Evolutionary conservation across 2,888 invertebrate species (phyloP).

Genomic region (Idaea biselata): DNA sequence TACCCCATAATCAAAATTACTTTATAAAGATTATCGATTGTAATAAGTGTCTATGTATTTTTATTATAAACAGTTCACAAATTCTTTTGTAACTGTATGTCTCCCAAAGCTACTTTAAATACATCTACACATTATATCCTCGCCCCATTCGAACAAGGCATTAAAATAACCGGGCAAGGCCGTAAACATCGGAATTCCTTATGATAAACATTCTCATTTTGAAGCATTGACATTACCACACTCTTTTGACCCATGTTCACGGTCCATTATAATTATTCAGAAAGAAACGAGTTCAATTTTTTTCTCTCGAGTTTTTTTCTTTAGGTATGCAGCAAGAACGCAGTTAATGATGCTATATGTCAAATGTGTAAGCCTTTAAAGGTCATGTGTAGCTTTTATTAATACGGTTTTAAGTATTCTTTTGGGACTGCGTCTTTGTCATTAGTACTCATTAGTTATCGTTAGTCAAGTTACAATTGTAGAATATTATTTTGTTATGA

Average conservation of each 20-base stretch:
- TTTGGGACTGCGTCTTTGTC: not conserved
- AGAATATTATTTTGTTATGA: not conserved
- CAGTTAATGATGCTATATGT: constrained; percentile 48
- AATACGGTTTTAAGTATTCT: not conserved
- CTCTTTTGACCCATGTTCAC: constrained; percentile 51
- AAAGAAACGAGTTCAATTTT: constrained; percentile 5
- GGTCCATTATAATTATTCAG: constrained; percentile 51
- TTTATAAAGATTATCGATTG: too few species aligned
- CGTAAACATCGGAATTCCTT: constrained; percentile 55
- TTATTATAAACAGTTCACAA: not conserved
- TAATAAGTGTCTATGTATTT: too few species aligned
- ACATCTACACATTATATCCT: constrained; percentile 10
- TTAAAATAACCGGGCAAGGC: constrained; percentile 37
- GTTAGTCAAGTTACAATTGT: not conserved
- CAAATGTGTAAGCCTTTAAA: constrained; percentile 38
- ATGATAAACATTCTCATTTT: constrained; percentile 62
- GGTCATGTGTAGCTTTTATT: constrained; percentile 16
- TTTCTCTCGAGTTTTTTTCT: constrained; percentile 33
- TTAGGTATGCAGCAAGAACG: constrained; percentile 30
- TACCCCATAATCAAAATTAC: too few species aligned
- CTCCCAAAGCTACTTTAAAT: constrained; percentile 9
- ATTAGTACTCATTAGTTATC: not conserved
- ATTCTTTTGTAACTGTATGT: not conserved
- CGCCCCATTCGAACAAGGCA: constrained; percentile 30
- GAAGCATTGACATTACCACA: constrained; percentile 52